These are phyloP conservation scores for Aromia moschata DNA, from an alignment of 2,888 invertebrate genomes.

Conservation along the genomic window DNA sequence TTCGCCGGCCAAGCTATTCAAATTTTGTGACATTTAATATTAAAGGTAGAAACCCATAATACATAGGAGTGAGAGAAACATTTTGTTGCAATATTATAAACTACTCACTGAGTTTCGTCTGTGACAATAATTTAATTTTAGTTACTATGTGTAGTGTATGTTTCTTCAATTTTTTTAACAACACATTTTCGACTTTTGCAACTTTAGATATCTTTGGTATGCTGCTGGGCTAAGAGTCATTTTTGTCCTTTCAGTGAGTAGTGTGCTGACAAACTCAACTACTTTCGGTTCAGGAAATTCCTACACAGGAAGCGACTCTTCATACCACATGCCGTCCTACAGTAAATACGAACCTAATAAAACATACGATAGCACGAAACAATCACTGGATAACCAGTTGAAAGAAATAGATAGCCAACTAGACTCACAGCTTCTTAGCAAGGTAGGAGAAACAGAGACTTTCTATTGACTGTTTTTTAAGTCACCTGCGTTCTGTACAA, in stretches of 20 bases:
- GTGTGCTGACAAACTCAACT: constrained; percentile 68
- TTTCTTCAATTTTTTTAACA: no score
- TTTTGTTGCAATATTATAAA: no score
- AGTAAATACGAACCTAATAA: constrained; percentile 65
- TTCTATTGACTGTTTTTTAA: constrained; percentile 58
- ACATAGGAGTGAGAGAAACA: no score
- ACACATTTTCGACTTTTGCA: no score
- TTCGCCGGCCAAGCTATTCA: no score
- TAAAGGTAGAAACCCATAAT: no score
- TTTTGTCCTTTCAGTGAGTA: constrained; percentile 64
- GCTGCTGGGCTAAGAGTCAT: no score
- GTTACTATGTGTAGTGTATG: no score
- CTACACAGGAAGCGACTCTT: constrained; percentile 67
- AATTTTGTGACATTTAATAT: no score
- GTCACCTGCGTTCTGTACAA: constrained; percentile 31
- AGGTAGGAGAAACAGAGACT: constrained; percentile 64
- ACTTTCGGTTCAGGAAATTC: constrained; percentile 68
- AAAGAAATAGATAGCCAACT: constrained; percentile 84
- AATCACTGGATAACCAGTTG: constrained; percentile 81
- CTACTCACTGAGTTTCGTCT: no score
- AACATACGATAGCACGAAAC: constrained; percentile 76
- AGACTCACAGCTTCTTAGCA: constrained; percentile 74
- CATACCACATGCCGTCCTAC: constrained; percentile 64
- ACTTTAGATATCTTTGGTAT: no score
- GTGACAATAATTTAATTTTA: no score